Percentiles rank a stretch among this genome's conserved stretches.
These are phyloP conservation scores for Stenodera caucasica DNA, from an alignment of 2,888 invertebrate species.

Conservation along the genomic window DNA sequence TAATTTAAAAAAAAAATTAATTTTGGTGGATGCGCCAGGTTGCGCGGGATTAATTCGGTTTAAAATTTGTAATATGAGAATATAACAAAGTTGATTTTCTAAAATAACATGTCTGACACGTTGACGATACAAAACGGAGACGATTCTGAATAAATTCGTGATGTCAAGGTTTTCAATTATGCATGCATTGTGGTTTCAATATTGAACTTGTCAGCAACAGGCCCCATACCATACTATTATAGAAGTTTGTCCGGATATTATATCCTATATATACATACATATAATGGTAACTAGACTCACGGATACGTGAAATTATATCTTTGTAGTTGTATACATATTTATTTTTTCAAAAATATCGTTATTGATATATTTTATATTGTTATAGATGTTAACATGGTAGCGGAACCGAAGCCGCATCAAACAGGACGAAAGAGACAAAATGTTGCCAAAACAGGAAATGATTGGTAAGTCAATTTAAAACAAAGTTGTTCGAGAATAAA, in stretches of 20 bases:
- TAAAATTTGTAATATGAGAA: no score
- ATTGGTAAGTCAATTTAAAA: conserved; percentile 60
- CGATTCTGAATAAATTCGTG: conserved; percentile 15
- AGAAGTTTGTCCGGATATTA: conserved; percentile 27
- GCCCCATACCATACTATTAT: conserved; percentile 19
- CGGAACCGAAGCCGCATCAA: conserved; percentile 74
- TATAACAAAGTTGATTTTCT: conserved; percentile 1
- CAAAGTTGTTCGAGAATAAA: neutral
- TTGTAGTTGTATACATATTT: no score
- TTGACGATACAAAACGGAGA: conserved; percentile 3
- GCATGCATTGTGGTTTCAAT: conserved; percentile 27
- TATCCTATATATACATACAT: conserved; percentile 15
- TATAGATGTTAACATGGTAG: conserved; percentile 76
- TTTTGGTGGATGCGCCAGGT: neutral
- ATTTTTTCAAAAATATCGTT: no score
- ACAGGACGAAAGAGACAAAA: conserved; percentile 69
- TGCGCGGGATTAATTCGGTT: no score
- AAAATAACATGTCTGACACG: conserved; percentile 11
- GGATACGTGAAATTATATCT: neutral
- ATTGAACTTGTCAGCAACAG: conserved; percentile 25
- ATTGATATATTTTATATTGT: no score
- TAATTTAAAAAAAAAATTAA: no score
- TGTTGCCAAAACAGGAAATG: conserved; percentile 67
- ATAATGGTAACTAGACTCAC: conserved; percentile 19
- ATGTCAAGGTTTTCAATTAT: conserved; percentile 27